Percentiles rank a stretch among this genome's conserved stretches.
Conservation (phyloP, 2,888 invertebrate species). For the Athrips mouffetella region DNA sequence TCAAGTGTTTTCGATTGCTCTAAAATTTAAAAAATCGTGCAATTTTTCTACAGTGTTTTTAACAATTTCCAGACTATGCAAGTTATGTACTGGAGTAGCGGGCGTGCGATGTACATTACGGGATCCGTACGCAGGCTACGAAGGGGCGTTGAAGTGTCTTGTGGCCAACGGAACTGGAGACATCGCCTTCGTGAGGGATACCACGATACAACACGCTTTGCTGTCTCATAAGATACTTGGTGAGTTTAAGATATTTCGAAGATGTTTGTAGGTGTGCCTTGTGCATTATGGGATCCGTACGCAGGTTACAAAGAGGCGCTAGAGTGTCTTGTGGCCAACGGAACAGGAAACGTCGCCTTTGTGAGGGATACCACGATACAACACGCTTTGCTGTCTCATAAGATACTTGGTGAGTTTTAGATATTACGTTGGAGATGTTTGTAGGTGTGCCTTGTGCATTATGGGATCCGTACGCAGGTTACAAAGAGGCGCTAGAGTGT, state of each 20-base stretch:
- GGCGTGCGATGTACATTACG: slow-evolving; percentile 88
- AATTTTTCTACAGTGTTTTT: background rate
- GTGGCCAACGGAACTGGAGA: slow-evolving; percentile 85
- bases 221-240: slow-evolving; percentile 70
- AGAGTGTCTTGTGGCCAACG: slow-evolving; percentile 85
- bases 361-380: slow-evolving; percentile 89
- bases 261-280: slow-evolving; percentile 45
- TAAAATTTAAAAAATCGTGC: no score
- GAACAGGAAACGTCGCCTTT: slow-evolving; percentile 92
- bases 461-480: slow-evolving; percentile 93
- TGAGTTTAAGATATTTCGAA: slow-evolving; percentile 27
- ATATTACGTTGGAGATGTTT: background rate
- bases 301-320: slow-evolving; percentile 96
- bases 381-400: slow-evolving; percentile 69
- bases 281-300: slow-evolving; percentile 91
- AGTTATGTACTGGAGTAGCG: slow-evolving; percentile 88
- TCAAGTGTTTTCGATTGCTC: no score
- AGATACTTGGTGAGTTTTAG: background rate
- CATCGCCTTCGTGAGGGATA: slow-evolving; percentile 93
- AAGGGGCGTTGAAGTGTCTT: slow-evolving; percentile 94
- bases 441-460: slow-evolving; percentile 81
- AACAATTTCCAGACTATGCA: slow-evolving; percentile 82
- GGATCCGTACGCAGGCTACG: slow-evolving; percentile 94
- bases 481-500: slow-evolving; percentile 96
- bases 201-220: slow-evolving; percentile 86